phyloP scores from a whole-genome alignment of 2,113 vertebrate genomes.

The Triplophysa dalaica region DNA sequence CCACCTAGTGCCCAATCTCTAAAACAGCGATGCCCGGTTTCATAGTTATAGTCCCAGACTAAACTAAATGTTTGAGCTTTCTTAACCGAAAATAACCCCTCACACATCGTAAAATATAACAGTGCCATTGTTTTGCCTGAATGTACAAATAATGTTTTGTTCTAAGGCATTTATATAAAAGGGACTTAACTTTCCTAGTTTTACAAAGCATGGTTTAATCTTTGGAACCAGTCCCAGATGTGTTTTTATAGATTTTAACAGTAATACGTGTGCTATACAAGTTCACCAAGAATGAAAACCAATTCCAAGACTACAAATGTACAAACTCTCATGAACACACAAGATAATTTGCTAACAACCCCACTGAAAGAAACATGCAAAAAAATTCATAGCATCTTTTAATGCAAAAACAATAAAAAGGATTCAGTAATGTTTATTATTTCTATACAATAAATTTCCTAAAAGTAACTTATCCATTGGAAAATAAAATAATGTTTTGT shows the following conservation, averaged over 20 bases:
- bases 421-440: constrained; percentile 62
- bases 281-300: neutral
- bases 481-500: constrained; percentile 36
- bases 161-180: no score
- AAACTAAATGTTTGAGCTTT: no score
- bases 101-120: no score
- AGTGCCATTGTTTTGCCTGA: no score
- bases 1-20: neutral
- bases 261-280: no score
- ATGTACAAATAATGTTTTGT: no score
- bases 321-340: no score
- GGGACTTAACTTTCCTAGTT: no score
- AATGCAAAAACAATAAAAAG: constrained; percentile 74
- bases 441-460: constrained; percentile 67
- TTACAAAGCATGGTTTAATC: no score
- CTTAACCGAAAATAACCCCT: no score
- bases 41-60: no score
- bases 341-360: neutral
- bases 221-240: neutral
- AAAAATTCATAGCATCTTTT: constrained; percentile 52
- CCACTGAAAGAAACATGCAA: neutral
- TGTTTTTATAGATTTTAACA: neutral
- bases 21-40: no score
- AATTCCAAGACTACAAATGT: neutral
- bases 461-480: constrained; percentile 48